Evolutionary conservation across 2,797 vertebrate genomes (phyloP), one percentile per base, ranked within the genome.

Genomic region (Atherinosoma microstoma): DNA sequence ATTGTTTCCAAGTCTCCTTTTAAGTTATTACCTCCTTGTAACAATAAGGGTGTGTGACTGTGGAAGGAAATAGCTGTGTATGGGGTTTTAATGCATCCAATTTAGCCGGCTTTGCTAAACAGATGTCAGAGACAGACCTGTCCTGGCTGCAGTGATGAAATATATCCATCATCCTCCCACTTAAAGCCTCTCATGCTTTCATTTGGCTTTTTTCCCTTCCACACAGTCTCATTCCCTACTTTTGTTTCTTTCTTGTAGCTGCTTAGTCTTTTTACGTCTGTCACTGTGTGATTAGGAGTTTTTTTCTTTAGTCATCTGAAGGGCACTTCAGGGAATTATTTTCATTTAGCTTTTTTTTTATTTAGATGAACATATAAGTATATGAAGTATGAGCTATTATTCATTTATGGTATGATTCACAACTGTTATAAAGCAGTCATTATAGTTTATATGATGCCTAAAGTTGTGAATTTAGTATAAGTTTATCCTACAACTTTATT

Each of bases 151-250:
- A 16, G 80, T 92, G 93, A 94, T 93, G 92, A 92, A 93, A 94
- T 92, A 89, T 93, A 94, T 94, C 91, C 91, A 94, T 94, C 92
- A 94, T 93, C 87, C 85, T 84, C 84, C 83, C 89, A 89, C 91
- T 91, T 91, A 85, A 27, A 87, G 75, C 76, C 75, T 74, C 83
- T 82, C 62, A 58, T 12, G 27, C 80, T 71, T 83, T 87, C 82
- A 68, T 72, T 76, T 79, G 72, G 27, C 61, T 79, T 70, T 70
- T 79, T 70, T 32, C 51, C 16, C 24, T 30, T 80, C 56, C 59
- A 45, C 79, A 63, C 73, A 66, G 70, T 75, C 73, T 78, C 75
- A 75, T 82, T 84, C 60, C 62, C 71, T n/a, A 16, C 4, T 49
- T 22, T 47, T 49, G 54, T 87, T 83, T 84, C 81, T 83, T 69